Base-by-base conservation (phyloP, 2,797 vertebrate species). In the Epinephelus coioides region DNA sequence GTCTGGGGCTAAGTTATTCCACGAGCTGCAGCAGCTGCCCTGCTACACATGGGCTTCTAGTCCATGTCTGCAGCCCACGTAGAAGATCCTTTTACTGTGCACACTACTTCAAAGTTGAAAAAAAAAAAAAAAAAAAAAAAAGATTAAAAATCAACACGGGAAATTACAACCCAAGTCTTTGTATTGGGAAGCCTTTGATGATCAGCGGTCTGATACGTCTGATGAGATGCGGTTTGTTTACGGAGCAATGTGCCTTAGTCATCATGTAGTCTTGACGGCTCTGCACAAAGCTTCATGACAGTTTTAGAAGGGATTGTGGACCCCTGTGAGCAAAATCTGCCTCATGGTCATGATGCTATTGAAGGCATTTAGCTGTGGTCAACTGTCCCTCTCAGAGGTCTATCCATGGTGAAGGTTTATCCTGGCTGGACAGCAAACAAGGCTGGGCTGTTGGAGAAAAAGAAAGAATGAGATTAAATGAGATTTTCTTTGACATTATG, bases 1-100 rank as follows among this genome's bases (percentile, higher is more conserved):
- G 82, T 88, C 66, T 47, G 70, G 88, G 82, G 82, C 85, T 90
- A 93, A 67, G 92, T 92, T 78, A 94, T 92, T 91, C 93, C 94
- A 71, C 87, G 38, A 80, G 88, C 82, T 88, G 81, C 91, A 86
- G 81, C 69, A 69, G 86, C 74, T 73, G 70, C 79, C 86, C 76
- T 67, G 83, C 86, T 83, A 86, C 82, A 92, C 95, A 95, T 94
- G 88, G 79, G 93, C 81, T 53, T 89, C 82, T 81, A 88, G 75
- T 83, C 77, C 75, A 87, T 87, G 1, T 82, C 82, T 80, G 74
- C 86, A 73, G 75, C 65, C 78, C 54, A 75, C 65, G 19, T 30
- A 72, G 76, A 86, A 81, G 54, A 25, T 57, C 70, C 38, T 78
- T 85, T 73, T 47, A 63, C 38, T 61, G 43, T 21, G 13, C 47